Evolutionary conservation across 2,113 vertebrate genomes (phyloP).

Genomic region (Actenoides hombroni): DNA sequence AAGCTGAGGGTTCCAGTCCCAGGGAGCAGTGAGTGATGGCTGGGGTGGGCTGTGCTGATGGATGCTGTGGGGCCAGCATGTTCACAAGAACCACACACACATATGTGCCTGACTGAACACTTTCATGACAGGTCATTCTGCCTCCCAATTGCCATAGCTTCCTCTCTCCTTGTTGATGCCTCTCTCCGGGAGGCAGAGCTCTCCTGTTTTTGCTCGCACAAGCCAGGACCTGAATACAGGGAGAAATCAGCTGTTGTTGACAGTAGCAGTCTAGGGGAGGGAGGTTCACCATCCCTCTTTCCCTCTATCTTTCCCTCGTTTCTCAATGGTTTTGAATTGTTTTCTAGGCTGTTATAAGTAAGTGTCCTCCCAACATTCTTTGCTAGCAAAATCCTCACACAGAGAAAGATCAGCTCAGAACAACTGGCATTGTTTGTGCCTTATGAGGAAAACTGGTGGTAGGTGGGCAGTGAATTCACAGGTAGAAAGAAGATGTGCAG

Average conservation of each 20-base stretch:
- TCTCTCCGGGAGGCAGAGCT: not conserved
- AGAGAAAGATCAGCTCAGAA: not conserved
- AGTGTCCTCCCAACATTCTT: not conserved
- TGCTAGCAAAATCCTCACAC: not conserved
- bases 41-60: not conserved
- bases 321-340: not conserved
- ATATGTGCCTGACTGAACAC: not conserved
- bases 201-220: not conserved
- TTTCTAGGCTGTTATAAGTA: not conserved
- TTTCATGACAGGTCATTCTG: not conserved
- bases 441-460: not conserved
- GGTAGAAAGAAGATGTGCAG: not conserved
- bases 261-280: not conserved
- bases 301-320: not conserved
- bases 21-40: fast-evolving
- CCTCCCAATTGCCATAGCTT: not conserved
- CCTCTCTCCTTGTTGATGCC: not conserved
- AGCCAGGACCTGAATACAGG: not conserved
- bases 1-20: not conserved
- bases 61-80: not conserved
- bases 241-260: not conserved
- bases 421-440: not conserved
- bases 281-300: not conserved
- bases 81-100: not conserved
- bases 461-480: not conserved